Conservation (phyloP, 1,140 invertebrate genomes). For the Centruroides vittatus region DNA sequence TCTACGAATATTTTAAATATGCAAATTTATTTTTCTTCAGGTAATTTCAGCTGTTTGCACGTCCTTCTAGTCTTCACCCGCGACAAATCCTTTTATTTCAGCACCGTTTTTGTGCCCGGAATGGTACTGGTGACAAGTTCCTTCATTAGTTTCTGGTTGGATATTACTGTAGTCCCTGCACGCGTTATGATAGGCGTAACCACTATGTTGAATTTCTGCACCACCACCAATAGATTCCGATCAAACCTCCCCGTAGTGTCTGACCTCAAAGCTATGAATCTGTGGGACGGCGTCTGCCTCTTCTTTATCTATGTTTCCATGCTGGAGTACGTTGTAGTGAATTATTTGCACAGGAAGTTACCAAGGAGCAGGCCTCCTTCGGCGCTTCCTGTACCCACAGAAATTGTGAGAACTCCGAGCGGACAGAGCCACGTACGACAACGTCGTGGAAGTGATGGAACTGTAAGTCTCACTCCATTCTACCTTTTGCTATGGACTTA, state of each 20-base stretch:
- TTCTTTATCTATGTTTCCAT: slow-evolving; percentile 88
- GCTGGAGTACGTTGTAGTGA: slow-evolving; percentile 83
- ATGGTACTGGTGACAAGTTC: slow-evolving; percentile 87
- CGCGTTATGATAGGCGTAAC: slow-evolving; percentile 66
- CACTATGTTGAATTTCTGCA: slow-evolving; percentile 95
- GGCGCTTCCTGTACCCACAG: too few relatives aligned
- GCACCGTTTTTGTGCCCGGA: slow-evolving; percentile 85
- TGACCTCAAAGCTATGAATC: slow-evolving; percentile 84
- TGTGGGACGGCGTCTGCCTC: slow-evolving; percentile 88
- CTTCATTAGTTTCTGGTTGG: slow-evolving; percentile 86
- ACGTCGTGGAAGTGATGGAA: neutral
- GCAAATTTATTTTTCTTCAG: slow-evolving; percentile 46
- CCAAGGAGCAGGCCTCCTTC: neutral
- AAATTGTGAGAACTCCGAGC: too few relatives aligned
- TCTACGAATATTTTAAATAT: too few relatives aligned
- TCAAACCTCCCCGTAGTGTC: slow-evolving; percentile 74
- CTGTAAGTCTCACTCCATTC: neutral
- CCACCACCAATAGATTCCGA: slow-evolving; percentile 43
- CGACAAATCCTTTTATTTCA: slow-evolving; percentile 88
- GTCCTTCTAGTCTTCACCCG: slow-evolving; percentile 79
- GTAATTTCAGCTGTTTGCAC: slow-evolving; percentile 88
- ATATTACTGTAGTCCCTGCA: slow-evolving; percentile 88
- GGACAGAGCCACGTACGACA: neutral
- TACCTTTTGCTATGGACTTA: neutral
- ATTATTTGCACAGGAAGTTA: slow-evolving; percentile 62